Evolutionary conservation across 1,140 invertebrate genomes (phyloP).

Genomic region (Chymomyza costata): DNA sequence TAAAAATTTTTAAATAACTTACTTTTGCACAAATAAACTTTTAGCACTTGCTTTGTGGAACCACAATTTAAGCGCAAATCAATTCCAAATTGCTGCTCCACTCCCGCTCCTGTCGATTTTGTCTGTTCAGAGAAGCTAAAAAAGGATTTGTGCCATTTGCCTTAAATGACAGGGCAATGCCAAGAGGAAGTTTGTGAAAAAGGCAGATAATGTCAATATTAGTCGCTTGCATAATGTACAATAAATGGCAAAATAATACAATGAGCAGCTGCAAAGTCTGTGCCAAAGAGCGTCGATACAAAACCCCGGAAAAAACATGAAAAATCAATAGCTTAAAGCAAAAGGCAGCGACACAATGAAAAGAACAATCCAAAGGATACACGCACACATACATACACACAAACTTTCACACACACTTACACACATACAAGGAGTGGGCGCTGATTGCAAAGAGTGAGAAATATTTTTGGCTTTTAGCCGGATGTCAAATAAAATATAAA

Average conservation of each 20-base stretch:
- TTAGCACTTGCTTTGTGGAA: too few relatives aligned
- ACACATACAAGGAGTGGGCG: not conserved
- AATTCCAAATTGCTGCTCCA: too few relatives aligned
- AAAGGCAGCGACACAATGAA: slow-evolving; percentile 40
- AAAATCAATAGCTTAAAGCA: slow-evolving; percentile 11
- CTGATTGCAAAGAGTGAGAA: slow-evolving; percentile 39
- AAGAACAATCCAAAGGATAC: slow-evolving; percentile 20
- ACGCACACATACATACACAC: slow-evolving; percentile 2
- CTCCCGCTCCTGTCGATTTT: too few relatives aligned
- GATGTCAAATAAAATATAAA: slow-evolving; percentile 74
- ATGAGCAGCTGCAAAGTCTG: not conserved
- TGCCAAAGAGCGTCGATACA: not conserved
- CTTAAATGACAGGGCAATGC: slow-evolving; percentile 39
- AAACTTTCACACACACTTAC: slow-evolving; percentile 17
- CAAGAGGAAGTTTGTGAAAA: slow-evolving; percentile 12
- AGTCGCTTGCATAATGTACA: slow-evolving; percentile 73
- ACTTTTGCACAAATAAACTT: too few relatives aligned
- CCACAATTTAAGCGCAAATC: too few relatives aligned
- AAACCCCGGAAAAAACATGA: not conserved
- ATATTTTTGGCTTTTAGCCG: slow-evolving; percentile 55
- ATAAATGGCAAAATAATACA: slow-evolving; percentile 74
- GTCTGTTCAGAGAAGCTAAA: too few relatives aligned
- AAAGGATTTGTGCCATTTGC: slow-evolving; percentile 54
- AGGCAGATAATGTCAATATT: slow-evolving; percentile 74
- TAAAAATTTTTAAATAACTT: too few relatives aligned